Evolutionary conservation across 2,113 vertebrate species (phyloP).

Genomic region (Psilopogon haemacephalus): DNA sequence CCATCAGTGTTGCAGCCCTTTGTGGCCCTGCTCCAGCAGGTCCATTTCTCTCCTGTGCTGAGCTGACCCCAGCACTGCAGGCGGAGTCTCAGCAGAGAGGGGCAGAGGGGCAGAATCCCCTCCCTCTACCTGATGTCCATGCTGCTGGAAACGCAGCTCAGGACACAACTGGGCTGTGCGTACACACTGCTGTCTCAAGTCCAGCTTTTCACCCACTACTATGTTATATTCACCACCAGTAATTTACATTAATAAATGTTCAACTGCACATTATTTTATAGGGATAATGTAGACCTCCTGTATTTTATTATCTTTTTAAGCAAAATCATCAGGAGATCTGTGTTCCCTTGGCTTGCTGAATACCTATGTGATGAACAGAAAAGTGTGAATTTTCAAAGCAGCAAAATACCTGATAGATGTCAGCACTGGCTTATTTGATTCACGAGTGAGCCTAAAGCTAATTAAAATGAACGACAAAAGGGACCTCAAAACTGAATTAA

Average conservation of each 20-base stretch:
- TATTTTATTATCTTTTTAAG: background rate
- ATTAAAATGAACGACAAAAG: conserved; percentile 60
- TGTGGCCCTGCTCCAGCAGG: no score
- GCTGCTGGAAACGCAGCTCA: no score
- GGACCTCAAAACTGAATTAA: conserved; percentile 54
- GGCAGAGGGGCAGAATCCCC: no score
- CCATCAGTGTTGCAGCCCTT: no score
- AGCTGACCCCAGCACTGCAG: no score
- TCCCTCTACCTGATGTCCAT: no score
- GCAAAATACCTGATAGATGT: background rate
- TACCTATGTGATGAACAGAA: background rate
- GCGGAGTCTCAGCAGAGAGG: no score
- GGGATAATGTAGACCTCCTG: background rate
- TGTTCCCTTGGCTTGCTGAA: background rate
- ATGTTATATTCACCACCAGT: no score
- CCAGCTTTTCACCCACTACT: no score
- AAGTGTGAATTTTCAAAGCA: conserved; percentile 5
- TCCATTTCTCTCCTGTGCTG: no score
- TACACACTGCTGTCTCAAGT: no score
- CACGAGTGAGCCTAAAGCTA: conserved; percentile 32
- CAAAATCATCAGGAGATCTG: background rate
- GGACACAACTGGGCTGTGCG: no score
- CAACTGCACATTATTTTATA: background rate
- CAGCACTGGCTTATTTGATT: conserved; percentile 6
- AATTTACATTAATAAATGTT: background rate